Percentiles rank a stretch among this genome's conserved stretches.
These are phyloP conservation scores for Petrocephalus zakoni DNA, from an alignment of 2,113 vertebrate species.

Conservation along the genomic window DNA sequence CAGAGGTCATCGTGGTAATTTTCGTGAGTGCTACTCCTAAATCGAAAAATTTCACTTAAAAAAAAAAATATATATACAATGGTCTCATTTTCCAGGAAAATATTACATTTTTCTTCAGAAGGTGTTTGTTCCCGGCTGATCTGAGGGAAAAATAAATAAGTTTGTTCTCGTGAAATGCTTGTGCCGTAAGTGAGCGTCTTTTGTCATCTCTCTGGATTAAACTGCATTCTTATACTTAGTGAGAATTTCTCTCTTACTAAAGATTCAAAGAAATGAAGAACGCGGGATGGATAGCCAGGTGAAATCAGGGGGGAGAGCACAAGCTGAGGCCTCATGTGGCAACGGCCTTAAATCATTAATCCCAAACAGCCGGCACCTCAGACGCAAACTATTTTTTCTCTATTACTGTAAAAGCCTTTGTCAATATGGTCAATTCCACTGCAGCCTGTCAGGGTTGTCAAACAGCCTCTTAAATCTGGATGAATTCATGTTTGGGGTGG, in stretches of 20 bases:
- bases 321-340: conserved; percentile 11
- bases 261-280: neutral
- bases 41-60: neutral
- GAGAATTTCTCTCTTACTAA: neutral
- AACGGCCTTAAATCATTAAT: conserved; percentile 34
- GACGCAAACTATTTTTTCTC: conserved; percentile 20
- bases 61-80: neutral
- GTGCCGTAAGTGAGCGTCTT: neutral
- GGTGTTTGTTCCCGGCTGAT: neutral
- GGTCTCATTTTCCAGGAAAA: neutral
- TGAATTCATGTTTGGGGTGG: conserved; percentile 19
- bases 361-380: conserved; percentile 30
- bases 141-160: neutral
- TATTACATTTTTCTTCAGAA: neutral
- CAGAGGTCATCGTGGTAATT: neutral
- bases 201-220: neutral
- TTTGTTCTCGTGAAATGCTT: neutral
- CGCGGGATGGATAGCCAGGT: neutral
- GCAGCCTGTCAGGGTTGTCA: conserved; percentile 26
- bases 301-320: neutral
- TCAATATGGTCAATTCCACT: conserved; percentile 26
- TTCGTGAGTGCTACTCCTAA: neutral
- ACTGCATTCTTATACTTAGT: neutral
- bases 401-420: conserved; percentile 31
- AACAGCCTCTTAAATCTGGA: conserved; percentile 34